Evolutionary conservation across 2,888 invertebrate species (phyloP).

Genomic region (Petrolisthes manimaculis): DNA sequence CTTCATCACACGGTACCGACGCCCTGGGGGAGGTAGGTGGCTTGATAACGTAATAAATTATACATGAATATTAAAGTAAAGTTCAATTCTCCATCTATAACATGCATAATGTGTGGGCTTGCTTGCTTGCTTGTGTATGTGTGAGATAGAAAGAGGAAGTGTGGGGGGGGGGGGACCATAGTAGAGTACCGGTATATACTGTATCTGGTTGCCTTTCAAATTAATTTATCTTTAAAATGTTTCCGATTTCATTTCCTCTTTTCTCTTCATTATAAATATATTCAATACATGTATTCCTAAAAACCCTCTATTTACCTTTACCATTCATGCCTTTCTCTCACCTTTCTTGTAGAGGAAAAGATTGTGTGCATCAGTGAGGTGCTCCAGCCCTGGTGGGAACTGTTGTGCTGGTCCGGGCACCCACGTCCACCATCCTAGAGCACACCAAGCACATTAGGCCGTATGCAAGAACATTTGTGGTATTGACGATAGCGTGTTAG

Average conservation of each 20-base stretch:
- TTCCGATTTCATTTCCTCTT: too few species aligned
- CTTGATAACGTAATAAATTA: background rate
- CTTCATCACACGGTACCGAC: conserved; percentile 16
- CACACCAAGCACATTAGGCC: background rate
- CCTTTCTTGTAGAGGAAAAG: conserved; percentile 31
- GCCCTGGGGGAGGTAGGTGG: conserved; percentile 7
- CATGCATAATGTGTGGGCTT: background rate
- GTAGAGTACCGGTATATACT: too few species aligned
- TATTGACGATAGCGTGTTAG: too few species aligned
- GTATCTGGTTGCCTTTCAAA: too few species aligned
- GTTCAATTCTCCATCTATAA: background rate
- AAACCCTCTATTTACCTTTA: too few species aligned
- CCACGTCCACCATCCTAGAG: conserved; percentile 47
- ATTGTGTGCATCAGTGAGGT: background rate
- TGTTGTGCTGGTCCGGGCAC: conserved; percentile 45
- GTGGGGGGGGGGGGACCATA: too few species aligned
- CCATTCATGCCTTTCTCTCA: background rate
- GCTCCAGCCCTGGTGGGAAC: conserved; percentile 48
- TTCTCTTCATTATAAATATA: too few species aligned
- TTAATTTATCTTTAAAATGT: too few species aligned
- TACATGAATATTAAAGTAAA: background rate
- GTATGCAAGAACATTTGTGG: too few species aligned
- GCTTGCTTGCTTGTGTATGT: too few species aligned
- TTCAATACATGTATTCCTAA: too few species aligned
- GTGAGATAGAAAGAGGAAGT: background rate